Evolutionary conservation across 2,888 invertebrate species (phyloP), one percentile per base, ranked within the genome.

Genomic region (Aproaerema taeniolella): DNA sequence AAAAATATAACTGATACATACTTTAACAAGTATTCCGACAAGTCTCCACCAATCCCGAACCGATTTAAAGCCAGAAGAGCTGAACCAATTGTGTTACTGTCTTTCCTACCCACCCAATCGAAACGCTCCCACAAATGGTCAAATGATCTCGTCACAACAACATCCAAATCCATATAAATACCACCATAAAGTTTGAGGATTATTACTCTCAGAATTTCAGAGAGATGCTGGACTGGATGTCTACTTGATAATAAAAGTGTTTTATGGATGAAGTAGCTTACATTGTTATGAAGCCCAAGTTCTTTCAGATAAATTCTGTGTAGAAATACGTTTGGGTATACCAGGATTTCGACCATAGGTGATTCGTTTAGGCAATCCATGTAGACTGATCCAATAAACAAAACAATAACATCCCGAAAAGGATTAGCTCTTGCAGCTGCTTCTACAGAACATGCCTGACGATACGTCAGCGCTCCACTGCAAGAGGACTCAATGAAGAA

Each of bases 151-250:
- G n/a, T n/a, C n/a, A n/a, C n/a, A n/a, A n/a, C n/a, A n/a, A n/a
- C n/a, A n/a, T n/a, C n/a, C n/a, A n/a, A n/a, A n/a, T n/a, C n/a
- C n/a, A n/a, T n/a, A n/a, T n/a, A 93, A 28, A 91, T 90, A 0
- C 93, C 93, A 7, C 92, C 92, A 60, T 88, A 93, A 58, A 91
- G 92, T 88, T 90, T 92, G 0, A 93, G 71, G 0, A 90, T 89
- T 20, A 91, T 59, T 48, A 89, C 91, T 44, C 91, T 68, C 26
- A 91, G 65, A 13, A 91, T 81, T 54, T 91, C 91, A 39, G 90
- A 90, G 42, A 89, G 17, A 10, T 32, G 32, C 6, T 34, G 13
- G 6, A 34, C 14, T 7, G 25, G 25, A 2, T 1, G 10, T 2
- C 14, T 14, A 9, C 34, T 34, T 1, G 6, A 12, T 7, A 25